These are phyloP conservation scores for Tympanoctomys barrerae DNA, from an alignment of 2,797 vertebrate species.

Conservation along the genomic window DNA sequence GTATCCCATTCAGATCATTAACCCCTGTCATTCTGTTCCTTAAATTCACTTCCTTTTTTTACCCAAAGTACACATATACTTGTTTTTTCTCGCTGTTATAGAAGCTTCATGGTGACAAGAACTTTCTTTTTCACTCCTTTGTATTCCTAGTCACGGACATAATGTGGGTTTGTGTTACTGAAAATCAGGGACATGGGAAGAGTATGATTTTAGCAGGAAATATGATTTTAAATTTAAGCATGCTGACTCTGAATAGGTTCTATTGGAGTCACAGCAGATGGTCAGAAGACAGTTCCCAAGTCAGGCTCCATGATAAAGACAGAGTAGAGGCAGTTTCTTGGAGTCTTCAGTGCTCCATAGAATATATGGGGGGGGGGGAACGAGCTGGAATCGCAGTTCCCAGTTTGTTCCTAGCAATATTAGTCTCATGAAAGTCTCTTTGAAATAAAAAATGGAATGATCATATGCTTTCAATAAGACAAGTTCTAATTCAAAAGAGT, in stretches of 20 bases:
- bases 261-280: background rate
- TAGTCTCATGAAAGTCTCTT: background rate
- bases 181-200: background rate
- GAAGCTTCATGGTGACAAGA: background rate
- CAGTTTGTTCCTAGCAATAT: background rate
- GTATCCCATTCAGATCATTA: background rate
- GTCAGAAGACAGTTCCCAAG: conserved; percentile 7
- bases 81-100: conserved; percentile 24
- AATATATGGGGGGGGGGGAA: background rate
- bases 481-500: background rate
- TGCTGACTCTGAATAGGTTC: background rate
- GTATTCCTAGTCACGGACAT: background rate
- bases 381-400: background rate
- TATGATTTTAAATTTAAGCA: background rate
- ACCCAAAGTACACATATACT: background rate
- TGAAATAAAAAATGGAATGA: background rate
- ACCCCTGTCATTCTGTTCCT: background rate
- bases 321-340: background rate
- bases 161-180: background rate
- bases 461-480: background rate
- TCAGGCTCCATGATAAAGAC: background rate
- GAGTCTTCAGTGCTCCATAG: background rate
- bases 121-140: background rate
- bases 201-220: background rate
- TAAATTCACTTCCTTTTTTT: background rate